These are phyloP conservation scores for Drosophila heteroneura DNA, from an alignment of 2,888 invertebrate species.

Conservation along the genomic window DNA sequence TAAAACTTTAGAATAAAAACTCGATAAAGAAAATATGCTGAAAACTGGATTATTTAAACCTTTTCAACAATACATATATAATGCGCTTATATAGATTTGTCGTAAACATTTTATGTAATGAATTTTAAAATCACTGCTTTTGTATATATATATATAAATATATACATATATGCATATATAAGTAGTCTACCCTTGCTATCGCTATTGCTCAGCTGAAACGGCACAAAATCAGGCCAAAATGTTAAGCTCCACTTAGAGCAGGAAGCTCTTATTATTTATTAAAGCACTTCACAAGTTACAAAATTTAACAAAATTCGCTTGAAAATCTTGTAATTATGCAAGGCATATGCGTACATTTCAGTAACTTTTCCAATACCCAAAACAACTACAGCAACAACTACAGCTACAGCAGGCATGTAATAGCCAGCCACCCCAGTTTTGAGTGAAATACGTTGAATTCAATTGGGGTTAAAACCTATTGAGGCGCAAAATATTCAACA, in stretches of 20 bases:
- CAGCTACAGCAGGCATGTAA: not conserved
- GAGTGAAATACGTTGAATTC: slow-evolving; percentile 32
- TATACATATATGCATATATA: no score
- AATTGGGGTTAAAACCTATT: slow-evolving; percentile 72
- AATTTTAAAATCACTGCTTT: not conserved
- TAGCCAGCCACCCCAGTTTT: slow-evolving; percentile 37
- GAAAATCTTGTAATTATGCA: slow-evolving; percentile 65
- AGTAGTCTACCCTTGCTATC: not conserved
- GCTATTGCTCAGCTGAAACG: no score
- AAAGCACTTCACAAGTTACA: slow-evolving; percentile 70
- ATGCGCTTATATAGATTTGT: not conserved
- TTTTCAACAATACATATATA: slow-evolving; percentile 2
- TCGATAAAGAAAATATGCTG: not conserved
- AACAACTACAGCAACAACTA: slow-evolving; percentile 13
- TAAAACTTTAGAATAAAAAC: not conserved
- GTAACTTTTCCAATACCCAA: slow-evolving; percentile 52
- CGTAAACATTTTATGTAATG: not conserved
- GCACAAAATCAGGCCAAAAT: slow-evolving; percentile 55
- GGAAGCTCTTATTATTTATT: slow-evolving; percentile 66
- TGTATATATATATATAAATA: not conserved
- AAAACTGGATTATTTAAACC: not conserved
- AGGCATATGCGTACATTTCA: slow-evolving; percentile 72
- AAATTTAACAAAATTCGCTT: slow-evolving; percentile 38
- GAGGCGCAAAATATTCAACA: slow-evolving; percentile 59
- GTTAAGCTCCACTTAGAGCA: slow-evolving; percentile 29